Evolutionary conservation across 2,113 vertebrate genomes (phyloP).

Genomic region (Galbula dea): DNA sequence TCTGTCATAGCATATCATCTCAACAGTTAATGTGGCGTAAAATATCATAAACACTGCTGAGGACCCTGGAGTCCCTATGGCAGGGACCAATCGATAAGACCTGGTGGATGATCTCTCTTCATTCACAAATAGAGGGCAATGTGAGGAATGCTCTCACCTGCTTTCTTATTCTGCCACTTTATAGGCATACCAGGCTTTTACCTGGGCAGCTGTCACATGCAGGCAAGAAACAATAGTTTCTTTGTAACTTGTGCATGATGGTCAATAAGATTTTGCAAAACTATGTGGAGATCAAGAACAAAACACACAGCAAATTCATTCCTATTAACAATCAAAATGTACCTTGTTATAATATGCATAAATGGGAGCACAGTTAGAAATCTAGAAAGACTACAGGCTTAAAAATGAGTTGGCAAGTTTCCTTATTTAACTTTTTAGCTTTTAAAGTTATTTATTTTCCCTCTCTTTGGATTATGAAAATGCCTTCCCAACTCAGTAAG

Average conservation of each 20-base stretch:
- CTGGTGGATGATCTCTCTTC: background rate
- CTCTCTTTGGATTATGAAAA: background rate
- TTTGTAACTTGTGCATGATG: background rate
- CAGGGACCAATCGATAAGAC: background rate
- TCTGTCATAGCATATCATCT: conserved; percentile 57
- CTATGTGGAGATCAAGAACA: background rate
- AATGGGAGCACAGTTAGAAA: background rate
- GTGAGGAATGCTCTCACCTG: background rate
- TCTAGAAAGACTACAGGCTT: background rate
- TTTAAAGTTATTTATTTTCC: background rate
- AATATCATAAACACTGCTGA: conserved; percentile 51
- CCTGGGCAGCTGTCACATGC: background rate
- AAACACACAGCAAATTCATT: background rate
- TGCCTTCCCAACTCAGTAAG: background rate
- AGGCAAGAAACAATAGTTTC: background rate
- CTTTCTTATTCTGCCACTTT: background rate
- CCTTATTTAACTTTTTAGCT: background rate
- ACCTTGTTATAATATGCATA: background rate
- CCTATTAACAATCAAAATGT: background rate
- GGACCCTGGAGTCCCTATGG: background rate
- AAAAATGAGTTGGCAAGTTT: background rate
- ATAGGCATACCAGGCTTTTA: background rate
- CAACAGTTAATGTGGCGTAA: conserved; percentile 52
- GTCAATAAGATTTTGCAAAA: background rate
- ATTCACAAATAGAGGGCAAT: background rate